Percentiles rank a stretch among this genome's conserved stretches.
These are phyloP conservation scores for Drosophila subpulchrella DNA, from an alignment of 1,140 invertebrate genomes.

Conservation along the genomic window DNA sequence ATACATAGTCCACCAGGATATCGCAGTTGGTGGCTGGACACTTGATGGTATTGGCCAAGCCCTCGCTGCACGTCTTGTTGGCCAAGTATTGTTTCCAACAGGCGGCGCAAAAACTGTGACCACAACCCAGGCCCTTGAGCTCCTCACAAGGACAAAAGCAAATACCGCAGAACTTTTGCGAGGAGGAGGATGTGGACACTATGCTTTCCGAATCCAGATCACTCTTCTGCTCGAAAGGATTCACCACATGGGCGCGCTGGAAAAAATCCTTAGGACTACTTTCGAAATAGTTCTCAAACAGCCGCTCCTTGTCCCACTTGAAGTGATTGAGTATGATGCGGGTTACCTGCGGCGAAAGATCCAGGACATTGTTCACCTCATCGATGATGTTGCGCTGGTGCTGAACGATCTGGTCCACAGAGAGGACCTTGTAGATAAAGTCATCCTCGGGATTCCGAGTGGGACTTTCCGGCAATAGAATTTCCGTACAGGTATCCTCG, in stretches of 20 bases:
- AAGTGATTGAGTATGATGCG: constrained; percentile 98
- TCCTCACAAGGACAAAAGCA: constrained; percentile 87
- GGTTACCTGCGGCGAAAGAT: constrained; percentile 95
- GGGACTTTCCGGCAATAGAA: constrained; percentile 87
- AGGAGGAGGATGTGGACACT: neutral
- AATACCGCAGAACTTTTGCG: constrained; percentile 86
- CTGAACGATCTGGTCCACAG: constrained; percentile 97
- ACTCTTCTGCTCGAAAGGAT: constrained; percentile 87
- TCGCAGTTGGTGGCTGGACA: constrained; percentile 96
- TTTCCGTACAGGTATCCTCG: constrained; percentile 93
- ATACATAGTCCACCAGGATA: constrained; percentile 98
- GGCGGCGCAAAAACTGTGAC: constrained; percentile 96
- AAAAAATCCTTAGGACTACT: constrained; percentile 97
- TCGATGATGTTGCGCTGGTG: constrained; percentile 98
- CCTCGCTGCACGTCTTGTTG: constrained; percentile 99
- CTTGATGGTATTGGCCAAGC: constrained; percentile 96
- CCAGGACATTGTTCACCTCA: constrained; percentile 95
- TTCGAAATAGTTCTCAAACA: constrained; percentile 98
- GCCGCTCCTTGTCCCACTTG: constrained; percentile 99
- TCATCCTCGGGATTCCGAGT: constrained; percentile 93
- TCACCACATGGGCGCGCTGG: constrained; percentile 95
- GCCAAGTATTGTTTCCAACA: constrained; percentile 99
- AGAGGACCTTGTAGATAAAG: constrained; percentile 96
- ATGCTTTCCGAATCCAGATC: neutral
- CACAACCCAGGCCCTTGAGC: constrained; percentile 98